Base-by-base conservation (phyloP, 1,140 invertebrate genomes). In the Gyrodactylus bullatarudis region DNA sequence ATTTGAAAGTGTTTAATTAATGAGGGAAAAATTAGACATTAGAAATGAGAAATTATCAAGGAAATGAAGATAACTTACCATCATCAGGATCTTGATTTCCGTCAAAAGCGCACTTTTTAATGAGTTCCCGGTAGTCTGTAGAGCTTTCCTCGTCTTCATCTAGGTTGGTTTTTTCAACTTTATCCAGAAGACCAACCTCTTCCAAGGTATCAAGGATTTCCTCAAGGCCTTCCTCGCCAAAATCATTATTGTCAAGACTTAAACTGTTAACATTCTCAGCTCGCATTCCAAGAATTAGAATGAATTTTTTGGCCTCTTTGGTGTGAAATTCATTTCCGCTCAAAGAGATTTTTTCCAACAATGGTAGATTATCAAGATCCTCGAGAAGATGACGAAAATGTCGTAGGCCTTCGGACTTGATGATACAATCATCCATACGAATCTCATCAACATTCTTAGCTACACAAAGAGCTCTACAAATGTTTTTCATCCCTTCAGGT, bases 401-500 rank as follows among this genome's bases (percentile, higher is more conserved):
- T 2, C 24, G 20, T 24, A 71, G 1, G 8, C 72, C 72, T 26
- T 26, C 25, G 34, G 22, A 27, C 1, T 22, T 68, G 1, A 73
- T 23, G 1, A 73, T 23, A 69, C 72, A 73, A 23, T 73, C 72
- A 2, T 23, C 72, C 26, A 73, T 1, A 69, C 26, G 22, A 19
- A 73, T 24, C 26, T 73, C 72, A 20, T 68, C 25, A 1, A 73
- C n/a, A 20, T 68, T 54, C 1, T 24, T 23, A 68, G n/a, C 20
- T 1, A 1, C n/a, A 23, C 19, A n/a, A 1, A 73, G 34, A 73
- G 26, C 19, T 24, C 27, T 26, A 2, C 8, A 16, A 8, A 73
- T 22, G 20, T 23, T 22, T 69, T 73, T 68, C 8, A 69, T 26
- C 2, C 72, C 72, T 16, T 73, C 72, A 22, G 72, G 72, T 26